Base-by-base conservation (phyloP, 2,888 invertebrate genomes). In the Hololepta plana region DNA sequence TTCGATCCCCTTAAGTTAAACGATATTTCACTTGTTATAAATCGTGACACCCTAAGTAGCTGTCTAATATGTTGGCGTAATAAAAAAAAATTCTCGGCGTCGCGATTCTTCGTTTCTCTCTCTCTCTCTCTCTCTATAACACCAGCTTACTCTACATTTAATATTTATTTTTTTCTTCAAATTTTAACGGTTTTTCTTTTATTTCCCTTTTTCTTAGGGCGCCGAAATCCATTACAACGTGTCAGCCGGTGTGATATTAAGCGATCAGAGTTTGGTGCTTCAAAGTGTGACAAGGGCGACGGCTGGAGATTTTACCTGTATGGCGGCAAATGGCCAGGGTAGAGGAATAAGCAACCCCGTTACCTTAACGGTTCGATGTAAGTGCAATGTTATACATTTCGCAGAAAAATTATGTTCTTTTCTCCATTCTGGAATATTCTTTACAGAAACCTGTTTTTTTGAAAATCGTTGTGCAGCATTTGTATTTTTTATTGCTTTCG, bases 301-400 rank as follows among this genome's bases (percentile, higher is more conserved):
- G 15, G 82, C 81, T n/a, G 85, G 87, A 3, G 75, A 80, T 52
- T 87, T 84, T 57, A 80, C 79, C 29, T 87, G 87, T 48, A 63
- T 77, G 51, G 84, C 84, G 15, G 76, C 75, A 30, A 87, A 87
- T 55, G 69, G 72, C 31, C 84, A 85, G 51, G 85, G 85, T 22
- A 80, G 74, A 40, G 77, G 79, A 36, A 62, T 67, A 26, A 75
- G 75, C 52, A 74, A 75, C 47, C 69, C 73, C 15, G 74, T 75
- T 35, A 63, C 68, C 21, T 53, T 75, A 37, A 57, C 68, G 31
- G 69, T 75, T 37, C 59, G 73, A 65, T 75, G 74, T 75, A 53
- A 72, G 74, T 64, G 32, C 29, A 28, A 34, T 32, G 33, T 32
- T 35, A 11, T 25, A 27, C 30, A 28, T 28, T 24, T 23, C 17